A percentile compares a stretch with the other conserved stretches of the same genome.
Evolutionary conservation across 2,888 invertebrate genomes (phyloP).

Genomic region (Scaptomyza cyrtandrae): DNA sequence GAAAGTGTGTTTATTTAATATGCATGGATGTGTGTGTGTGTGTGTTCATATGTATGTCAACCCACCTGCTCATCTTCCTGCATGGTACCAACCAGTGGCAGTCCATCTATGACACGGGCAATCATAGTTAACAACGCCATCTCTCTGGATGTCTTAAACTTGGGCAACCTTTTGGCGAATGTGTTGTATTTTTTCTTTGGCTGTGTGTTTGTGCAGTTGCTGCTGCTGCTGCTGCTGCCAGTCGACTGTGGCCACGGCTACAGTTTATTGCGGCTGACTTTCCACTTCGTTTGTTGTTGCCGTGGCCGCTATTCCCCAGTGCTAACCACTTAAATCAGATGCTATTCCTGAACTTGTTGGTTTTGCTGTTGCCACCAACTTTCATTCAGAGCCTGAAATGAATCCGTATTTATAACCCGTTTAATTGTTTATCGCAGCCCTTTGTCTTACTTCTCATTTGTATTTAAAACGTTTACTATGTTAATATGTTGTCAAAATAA

Average conservation of each 20-base stretch:
- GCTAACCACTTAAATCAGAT: constrained; percentile 20
- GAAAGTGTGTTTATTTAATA: constrained; percentile 51
- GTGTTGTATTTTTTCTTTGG: not conserved
- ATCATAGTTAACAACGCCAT: constrained; percentile 99
- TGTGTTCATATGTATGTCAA: not conserved
- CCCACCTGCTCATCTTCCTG: constrained; percentile 99
- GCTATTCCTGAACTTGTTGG: constrained; percentile 8
- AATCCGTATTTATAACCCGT: constrained; percentile 1
- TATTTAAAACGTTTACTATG: not conserved
- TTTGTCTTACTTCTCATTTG: not conserved
- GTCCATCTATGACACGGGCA: constrained; percentile 96
- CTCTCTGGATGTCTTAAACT: constrained; percentile 75
- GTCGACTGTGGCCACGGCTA: constrained; percentile 68
- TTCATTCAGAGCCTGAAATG: constrained; percentile 37
- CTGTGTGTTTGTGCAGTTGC: not conserved
- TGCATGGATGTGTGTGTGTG: not conserved
- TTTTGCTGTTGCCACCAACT: constrained; percentile 31
- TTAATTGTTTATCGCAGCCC: constrained; percentile 2
- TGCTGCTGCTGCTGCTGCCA: constrained; percentile 12
- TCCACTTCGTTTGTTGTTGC: constrained; percentile 49
- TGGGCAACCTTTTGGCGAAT: constrained; percentile 8
- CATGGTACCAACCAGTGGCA: constrained; percentile 97
- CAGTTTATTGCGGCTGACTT: constrained; percentile 51
- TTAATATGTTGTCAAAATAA: constrained; percentile 1
- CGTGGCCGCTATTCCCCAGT: constrained; percentile 33